Evolutionary conservation across 1,140 invertebrate species (phyloP).

Genomic region (Zaprionus davidi): DNA sequence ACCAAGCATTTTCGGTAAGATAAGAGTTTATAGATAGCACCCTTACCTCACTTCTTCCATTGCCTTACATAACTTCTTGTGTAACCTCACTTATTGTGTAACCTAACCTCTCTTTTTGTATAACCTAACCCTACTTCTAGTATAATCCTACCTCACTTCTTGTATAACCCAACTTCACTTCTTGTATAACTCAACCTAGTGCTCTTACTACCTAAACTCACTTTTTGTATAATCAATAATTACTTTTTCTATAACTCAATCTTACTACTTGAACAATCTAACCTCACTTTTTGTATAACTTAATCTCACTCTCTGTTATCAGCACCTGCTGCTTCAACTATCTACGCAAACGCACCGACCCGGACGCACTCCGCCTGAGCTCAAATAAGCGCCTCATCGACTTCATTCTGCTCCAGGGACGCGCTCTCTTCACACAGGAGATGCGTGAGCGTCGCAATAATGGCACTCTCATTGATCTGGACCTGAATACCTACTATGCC

Average conservation of each 20-base stretch:
- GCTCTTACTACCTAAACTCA: no score
- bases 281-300: neutral
- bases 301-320: no score
- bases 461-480: constrained; percentile 66
- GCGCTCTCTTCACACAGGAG: constrained; percentile 70
- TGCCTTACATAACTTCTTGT: no score
- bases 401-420: constrained; percentile 77
- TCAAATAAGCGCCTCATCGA: constrained; percentile 77
- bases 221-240: no score
- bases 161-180: neutral
- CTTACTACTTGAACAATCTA: neutral
- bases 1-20: constrained; percentile 85
- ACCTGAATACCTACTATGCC: constrained; percentile 65
- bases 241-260: no score
- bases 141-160: neutral
- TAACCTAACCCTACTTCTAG: no score
- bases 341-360: constrained; percentile 76
- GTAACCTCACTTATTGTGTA: no score
- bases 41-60: no score
- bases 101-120: neutral
- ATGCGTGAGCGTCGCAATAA: constrained; percentile 61
- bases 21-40: neutral
- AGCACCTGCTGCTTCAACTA: constrained; percentile 83
- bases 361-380: constrained; percentile 66
- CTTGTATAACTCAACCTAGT: no score